A percentile compares a stretch with the other conserved stretches of the same genome.
phyloP scores from a whole-genome alignment of 2,888 invertebrate genomes.

The Torymus tubicola region DNA sequence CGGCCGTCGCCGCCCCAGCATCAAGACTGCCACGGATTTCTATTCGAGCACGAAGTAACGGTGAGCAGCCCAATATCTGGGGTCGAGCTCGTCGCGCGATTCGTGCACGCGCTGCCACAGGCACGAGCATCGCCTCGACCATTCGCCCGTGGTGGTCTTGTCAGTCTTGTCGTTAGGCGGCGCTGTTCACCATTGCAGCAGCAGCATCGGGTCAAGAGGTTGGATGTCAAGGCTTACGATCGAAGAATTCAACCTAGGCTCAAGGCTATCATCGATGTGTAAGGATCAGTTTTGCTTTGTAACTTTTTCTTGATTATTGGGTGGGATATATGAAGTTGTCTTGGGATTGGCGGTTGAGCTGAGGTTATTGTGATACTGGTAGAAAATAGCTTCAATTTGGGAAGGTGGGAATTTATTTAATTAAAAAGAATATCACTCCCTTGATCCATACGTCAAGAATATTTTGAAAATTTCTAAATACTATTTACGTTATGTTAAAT shows the following conservation, averaged over 20 bases:
- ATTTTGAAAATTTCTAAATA: too few relatives aligned
- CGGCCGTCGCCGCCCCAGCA: conserved; percentile 29
- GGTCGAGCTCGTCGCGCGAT: conserved; percentile 67
- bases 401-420: too few relatives aligned
- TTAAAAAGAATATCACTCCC: too few relatives aligned
- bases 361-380: too few relatives aligned
- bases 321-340: too few relatives aligned
- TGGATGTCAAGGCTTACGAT: conserved; percentile 12
- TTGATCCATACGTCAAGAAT: too few relatives aligned
- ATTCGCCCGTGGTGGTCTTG: conserved; percentile 64
- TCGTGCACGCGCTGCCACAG: conserved; percentile 65
- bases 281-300: conserved; percentile 25
- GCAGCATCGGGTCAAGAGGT: conserved; percentile 34
- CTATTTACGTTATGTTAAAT: too few relatives aligned
- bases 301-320: not conserved
- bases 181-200: conserved; percentile 12
- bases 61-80: conserved; percentile 62
- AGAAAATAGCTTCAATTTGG: too few relatives aligned
- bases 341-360: too few relatives aligned
- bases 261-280: conserved; percentile 38
- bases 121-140: conserved; percentile 44
- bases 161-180: conserved; percentile 65
- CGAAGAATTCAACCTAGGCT: conserved; percentile 14
- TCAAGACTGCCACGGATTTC: conserved; percentile 3
- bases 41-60: conserved; percentile 68